phyloP scores from a whole-genome alignment of 2,113 vertebrate species.

The Ellobius talpinus region DNA sequence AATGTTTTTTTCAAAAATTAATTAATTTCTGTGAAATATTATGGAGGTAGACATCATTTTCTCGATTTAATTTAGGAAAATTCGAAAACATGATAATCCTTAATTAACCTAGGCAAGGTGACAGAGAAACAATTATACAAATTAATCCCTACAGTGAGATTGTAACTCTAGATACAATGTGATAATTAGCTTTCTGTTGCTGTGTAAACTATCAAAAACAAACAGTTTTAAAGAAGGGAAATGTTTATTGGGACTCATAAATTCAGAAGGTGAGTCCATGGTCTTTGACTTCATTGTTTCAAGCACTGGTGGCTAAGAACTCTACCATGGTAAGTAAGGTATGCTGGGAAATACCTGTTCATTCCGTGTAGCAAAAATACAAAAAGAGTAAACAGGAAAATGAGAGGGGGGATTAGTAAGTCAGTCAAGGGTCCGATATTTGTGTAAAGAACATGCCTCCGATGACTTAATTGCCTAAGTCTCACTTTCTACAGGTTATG shows the following conservation, averaged over 20 bases:
- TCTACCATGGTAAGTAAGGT: no score
- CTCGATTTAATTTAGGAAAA: not conserved
- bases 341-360: not conserved
- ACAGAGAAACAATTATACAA: not conserved
- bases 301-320: rapidly evolving
- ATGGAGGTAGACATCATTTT: not conserved
- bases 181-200: not conserved
- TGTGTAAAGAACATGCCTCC: not conserved
- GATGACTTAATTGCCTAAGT: not conserved
- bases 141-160: not conserved
- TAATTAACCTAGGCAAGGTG: not conserved
- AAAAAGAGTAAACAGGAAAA: no score
- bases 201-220: not conserved
- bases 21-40: not conserved
- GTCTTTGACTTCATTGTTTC: not conserved
- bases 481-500: not conserved
- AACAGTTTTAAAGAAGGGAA: not conserved
- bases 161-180: not conserved
- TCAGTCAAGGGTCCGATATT: no score
- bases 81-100: not conserved
- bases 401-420: no score
- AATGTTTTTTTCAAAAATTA: not conserved
- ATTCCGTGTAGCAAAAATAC: no score
- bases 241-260: not conserved
- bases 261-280: not conserved